Base-by-base conservation (phyloP, 2,113 vertebrate genomes). In the Datnioides undecimradiatus region DNA sequence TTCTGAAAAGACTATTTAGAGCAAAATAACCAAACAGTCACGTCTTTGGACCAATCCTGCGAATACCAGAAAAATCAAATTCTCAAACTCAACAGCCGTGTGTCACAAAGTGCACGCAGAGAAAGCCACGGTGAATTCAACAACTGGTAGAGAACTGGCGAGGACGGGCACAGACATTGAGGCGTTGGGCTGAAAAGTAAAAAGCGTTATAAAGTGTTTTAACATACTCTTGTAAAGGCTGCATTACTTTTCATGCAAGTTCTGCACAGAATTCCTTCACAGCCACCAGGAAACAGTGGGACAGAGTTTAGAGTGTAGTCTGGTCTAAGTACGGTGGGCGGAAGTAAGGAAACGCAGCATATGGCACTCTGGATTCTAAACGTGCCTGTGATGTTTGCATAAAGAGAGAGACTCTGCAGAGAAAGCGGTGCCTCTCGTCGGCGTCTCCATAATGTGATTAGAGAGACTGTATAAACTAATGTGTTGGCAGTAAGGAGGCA, bases 381-480 rank as follows among this genome's bases (percentile, higher is more conserved):
- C 23, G 49, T 25, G 57, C 67, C 34, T 51, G 23, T 49, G 36
- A 52, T 60, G 59, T 58, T 13, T 75, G 8, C 29, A 55, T 49
- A 49, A 68, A 41, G 14, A 60, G 29, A 31, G 29, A 31, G 54
- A 49, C 14, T 46, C 21, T 62, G 19, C 46, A 62, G 48, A n/a
- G 33, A 68, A 46, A 63, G 41, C 63, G 25, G 34, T 38, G 58
- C 65, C 43, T 65, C 5, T 38, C 25, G 57, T 45, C 41, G 12
- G 23, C 9, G 27, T 49, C 65, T 63, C 63, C 16, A 40, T 40
- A 51, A 14, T 7, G 46, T 71, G 25, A 65, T 74, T 43, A 79
- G 57, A 75, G 31, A 69, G 21, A 36, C 27, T 27, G 33, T 21
- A 68, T 46, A 57, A 64, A 59, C 49, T 70, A 52, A 59, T 33